Conservation (phyloP, 2,888 invertebrate species). For the Heteromurus nitidus region DNA sequence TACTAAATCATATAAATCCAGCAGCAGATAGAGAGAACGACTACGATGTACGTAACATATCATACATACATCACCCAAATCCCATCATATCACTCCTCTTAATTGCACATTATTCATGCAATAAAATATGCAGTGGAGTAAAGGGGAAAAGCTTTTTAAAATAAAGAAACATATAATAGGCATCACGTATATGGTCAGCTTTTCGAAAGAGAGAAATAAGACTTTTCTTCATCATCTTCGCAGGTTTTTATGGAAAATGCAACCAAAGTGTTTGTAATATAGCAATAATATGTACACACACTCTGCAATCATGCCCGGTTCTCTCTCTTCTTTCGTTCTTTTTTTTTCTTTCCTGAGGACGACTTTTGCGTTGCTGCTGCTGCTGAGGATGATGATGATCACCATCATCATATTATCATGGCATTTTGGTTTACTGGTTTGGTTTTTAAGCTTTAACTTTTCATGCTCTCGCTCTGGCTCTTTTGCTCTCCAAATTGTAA, state of each 20-base stretch:
- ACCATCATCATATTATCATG: conserved; percentile 6
- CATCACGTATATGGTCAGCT: too few species aligned
- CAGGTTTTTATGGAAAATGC: too few species aligned
- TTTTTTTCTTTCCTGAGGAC: too few species aligned
- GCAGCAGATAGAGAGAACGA: too few species aligned
- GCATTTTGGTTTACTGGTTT: conserved; percentile 11
- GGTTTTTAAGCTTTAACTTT: conserved; percentile 4
- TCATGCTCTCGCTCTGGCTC: neutral
- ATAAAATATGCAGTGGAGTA: conserved; percentile 1
- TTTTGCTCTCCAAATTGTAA: neutral
- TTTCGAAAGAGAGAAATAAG: too few species aligned
- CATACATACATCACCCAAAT: neutral
- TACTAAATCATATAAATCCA: too few species aligned
- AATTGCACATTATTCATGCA: conserved; percentile 17
- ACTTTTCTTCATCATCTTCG: too few species aligned
- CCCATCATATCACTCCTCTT: neutral
- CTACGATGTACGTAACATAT: too few species aligned
- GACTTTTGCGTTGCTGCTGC: too few species aligned
- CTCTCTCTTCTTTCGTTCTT: too few species aligned
- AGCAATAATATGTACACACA: too few species aligned
- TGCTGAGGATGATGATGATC: neutral
- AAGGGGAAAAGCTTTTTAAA: neutral
- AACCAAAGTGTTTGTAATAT: too few species aligned
- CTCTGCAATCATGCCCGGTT: neutral
- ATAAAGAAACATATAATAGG: neutral